These are phyloP conservation scores for Callinectes sapidus DNA, from an alignment of 2,888 invertebrate species.

Conservation along the genomic window DNA sequence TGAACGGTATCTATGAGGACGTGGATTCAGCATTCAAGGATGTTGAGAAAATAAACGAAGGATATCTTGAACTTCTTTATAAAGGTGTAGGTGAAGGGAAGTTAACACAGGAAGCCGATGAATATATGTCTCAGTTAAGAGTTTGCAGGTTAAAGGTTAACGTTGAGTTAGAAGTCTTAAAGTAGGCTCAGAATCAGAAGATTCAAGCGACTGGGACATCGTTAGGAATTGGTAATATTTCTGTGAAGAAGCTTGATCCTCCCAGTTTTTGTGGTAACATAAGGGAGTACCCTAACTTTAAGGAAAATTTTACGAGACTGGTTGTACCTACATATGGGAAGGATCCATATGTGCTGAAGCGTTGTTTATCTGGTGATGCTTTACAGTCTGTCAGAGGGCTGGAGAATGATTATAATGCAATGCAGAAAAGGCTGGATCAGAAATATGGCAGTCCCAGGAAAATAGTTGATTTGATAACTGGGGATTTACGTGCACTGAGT, in stretches of 20 bases:
- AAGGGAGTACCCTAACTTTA: conserved; percentile 30
- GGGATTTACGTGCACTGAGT: conserved; percentile 32
- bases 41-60: conserved; percentile 23
- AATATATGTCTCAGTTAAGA: conserved; percentile 23
- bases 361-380: conserved; percentile 45
- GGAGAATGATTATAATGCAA: conserved; percentile 41
- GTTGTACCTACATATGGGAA: conserved; percentile 23
- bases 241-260: conserved; percentile 39
- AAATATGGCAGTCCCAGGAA: conserved; percentile 36
- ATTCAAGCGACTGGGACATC: background rate
- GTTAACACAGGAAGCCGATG: background rate
- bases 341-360: conserved; percentile 37
- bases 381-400: conserved; percentile 36
- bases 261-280: conserved; percentile 34
- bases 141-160: background rate
- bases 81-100: background rate
- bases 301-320: conserved; percentile 23
- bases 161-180: conserved; percentile 7
- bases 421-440: conserved; percentile 34
- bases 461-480: conserved; percentile 33
- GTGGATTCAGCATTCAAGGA: conserved; percentile 15
- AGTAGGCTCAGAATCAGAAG: background rate
- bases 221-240: background rate
- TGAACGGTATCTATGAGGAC: conserved; percentile 42
- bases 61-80: background rate